Evolutionary conservation across 2,888 invertebrate species (phyloP).

Genomic region (Gymnosoma rotundatum): DNA sequence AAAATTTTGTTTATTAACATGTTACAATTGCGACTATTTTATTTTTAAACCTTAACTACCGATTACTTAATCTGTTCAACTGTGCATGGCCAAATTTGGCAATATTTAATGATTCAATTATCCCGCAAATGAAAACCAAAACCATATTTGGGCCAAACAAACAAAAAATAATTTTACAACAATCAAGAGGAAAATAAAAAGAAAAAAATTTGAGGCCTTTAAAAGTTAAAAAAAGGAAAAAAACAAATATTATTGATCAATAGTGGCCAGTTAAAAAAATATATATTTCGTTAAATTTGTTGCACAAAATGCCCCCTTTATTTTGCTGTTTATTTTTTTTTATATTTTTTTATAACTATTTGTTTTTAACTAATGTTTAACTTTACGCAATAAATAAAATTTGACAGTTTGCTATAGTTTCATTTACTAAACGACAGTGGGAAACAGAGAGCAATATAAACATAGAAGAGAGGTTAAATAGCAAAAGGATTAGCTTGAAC

Average conservation of each 20-base stretch:
- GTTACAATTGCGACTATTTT: background rate
- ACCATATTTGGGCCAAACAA: conserved; percentile 34
- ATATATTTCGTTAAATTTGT: background rate
- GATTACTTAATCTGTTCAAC: conserved; percentile 42
- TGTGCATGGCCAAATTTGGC: conserved; percentile 77
- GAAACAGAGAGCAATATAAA: background rate
- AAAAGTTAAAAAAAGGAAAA: background rate
- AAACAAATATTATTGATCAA: conserved; percentile 23
- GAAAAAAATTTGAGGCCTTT: background rate
- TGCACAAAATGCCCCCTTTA: background rate
- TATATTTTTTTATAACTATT: conserved; percentile 45
- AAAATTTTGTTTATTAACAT: conserved; percentile 19
- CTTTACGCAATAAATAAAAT: conserved; percentile 65
- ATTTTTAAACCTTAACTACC: conserved; percentile 20
- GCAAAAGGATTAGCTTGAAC: conserved; percentile 6
- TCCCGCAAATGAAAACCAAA: conserved; percentile 73
- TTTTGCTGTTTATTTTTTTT: background rate
- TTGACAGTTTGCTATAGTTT: conserved; percentile 51
- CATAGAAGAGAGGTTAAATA: background rate
- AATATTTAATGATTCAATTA: conserved; percentile 80
- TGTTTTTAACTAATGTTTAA: conserved; percentile 58
- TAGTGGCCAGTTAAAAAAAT: conserved; percentile 2
- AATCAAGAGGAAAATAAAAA: conserved; percentile 7
- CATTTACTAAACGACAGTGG: background rate
- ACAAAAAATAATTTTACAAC: conserved; percentile 1